Percentiles rank a stretch among this genome's conserved stretches.
Evolutionary conservation across 2,797 vertebrate genomes (phyloP).

Genomic region (Neopelma chrysocephalum): DNA sequence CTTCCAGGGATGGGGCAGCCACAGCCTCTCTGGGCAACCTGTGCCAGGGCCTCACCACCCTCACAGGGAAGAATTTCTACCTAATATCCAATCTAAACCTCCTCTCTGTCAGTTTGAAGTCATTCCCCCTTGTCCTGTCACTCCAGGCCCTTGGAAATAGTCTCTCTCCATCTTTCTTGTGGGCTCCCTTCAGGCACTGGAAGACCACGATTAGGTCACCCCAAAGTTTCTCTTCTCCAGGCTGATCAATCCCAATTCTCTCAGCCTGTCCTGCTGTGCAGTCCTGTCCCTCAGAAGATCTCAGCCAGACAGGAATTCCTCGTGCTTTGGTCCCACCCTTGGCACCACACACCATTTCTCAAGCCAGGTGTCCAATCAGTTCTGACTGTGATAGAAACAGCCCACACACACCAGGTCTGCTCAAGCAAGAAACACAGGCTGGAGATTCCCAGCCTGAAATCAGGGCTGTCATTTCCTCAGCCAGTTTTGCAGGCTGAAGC

Average conservation of each 20-base stretch:
- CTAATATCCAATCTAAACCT: rapidly evolving
- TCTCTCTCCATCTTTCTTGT: background rate
- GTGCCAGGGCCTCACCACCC: background rate
- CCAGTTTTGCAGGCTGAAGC: background rate
- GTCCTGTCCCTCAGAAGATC: background rate
- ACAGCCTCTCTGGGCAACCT: rapidly evolving
- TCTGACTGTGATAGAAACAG: background rate
- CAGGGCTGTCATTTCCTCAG: background rate
- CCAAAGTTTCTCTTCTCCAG: background rate
- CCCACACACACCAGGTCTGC: rapidly evolving
- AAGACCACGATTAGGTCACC: background rate
- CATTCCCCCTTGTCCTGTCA: background rate
- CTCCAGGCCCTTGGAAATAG: background rate
- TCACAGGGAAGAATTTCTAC: background rate
- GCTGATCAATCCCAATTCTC: background rate
- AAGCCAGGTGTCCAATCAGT: background rate
- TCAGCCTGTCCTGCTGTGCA: background rate
- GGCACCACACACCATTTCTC: background rate
- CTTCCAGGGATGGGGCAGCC: background rate
- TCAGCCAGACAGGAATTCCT: background rate
- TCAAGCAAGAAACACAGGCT: background rate
- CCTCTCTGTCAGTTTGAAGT: background rate
- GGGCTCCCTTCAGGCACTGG: background rate
- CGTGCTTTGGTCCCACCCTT: background rate
- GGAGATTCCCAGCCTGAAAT: background rate